phyloP scores from a whole-genome alignment of 2,888 invertebrate genomes.

The Mythimna albipuncta region DNA sequence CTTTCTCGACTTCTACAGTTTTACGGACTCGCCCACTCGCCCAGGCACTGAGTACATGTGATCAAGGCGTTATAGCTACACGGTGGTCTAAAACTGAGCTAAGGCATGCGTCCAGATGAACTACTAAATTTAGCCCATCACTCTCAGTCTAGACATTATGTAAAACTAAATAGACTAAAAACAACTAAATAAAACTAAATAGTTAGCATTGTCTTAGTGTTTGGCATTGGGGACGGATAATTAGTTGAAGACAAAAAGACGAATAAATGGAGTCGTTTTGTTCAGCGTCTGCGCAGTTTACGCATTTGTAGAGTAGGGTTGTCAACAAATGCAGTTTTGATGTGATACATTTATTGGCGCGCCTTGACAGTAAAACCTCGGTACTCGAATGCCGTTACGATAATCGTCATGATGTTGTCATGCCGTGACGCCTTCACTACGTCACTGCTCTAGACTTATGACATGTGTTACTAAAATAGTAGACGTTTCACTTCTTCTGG shows the following conservation, averaged over 20 bases:
- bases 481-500: too few species aligned
- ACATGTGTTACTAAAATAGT: too few species aligned
- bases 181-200: conserved; percentile 62
- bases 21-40: too few species aligned
- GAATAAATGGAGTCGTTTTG: conserved; percentile 50
- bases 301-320: conserved; percentile 70
- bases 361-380: too few species aligned
- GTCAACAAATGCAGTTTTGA: conserved; percentile 22
- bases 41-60: too few species aligned
- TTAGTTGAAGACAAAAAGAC: conserved; percentile 70
- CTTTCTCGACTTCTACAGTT: too few species aligned
- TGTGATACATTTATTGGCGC: too few species aligned
- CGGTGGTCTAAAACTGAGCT: conserved; percentile 25
- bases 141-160: conserved; percentile 63
- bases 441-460: too few species aligned
- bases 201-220: conserved; percentile 67
- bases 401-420: too few species aligned
- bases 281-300: conserved; percentile 67
- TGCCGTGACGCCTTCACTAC: too few species aligned
- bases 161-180: conserved; percentile 62
- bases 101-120: conserved; percentile 32
- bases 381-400: too few species aligned
- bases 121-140: conserved; percentile 37
- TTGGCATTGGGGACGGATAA: conserved; percentile 74
- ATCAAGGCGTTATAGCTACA: neutral